Base-by-base conservation (phyloP, 2,113 vertebrate species). In the Caretta caretta region DNA sequence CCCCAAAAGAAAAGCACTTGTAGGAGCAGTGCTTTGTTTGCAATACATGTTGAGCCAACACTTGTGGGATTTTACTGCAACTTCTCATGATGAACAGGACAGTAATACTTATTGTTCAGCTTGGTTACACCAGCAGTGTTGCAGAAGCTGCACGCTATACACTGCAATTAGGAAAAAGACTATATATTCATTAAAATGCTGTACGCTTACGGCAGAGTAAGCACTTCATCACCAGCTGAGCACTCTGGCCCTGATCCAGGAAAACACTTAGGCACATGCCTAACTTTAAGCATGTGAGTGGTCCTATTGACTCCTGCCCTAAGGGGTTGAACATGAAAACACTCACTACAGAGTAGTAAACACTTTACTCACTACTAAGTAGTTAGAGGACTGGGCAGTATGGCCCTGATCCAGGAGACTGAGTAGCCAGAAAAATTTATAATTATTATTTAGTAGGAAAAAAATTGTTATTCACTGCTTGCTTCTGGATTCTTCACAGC, bases 381-480 rank as follows among this genome's bases (percentile, higher is more conserved):
- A 86, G 56, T 38, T 8, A 83, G 5, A 83, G 90, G 72, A 84
- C 0, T 35, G 65, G 22, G 29, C 57, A 38, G 46, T 57, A 38
- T 24, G 50, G 9, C 54, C 49, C 19, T 72, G 65, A 72, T 72
- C 35, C 65, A 72, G 65, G n/a, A 72, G 65, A 72, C 65, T 38
- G 19, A 72, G n/a, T 46, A 20, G 48, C 20, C 11, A 4, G 59
- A 57, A 48, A 91, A 31, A 16, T 2, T 5, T 31, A 6, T 62
- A 65, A 88, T 56, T 54, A 7, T 20, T 35, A 0, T 0, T 20
- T 82, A 72, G 20, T 19, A 57, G 56, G 20, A 3, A 22, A 80
- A 42, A 56, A 31, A 0, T 0, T 5, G 62, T 17, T 17, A 14
- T 31, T 65, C 4, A 2, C 27, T 17, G 4, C 22, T n/a, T 82